Base-by-base conservation (phyloP, 2,113 vertebrate genomes). In the Oryzias melastigma region DNA sequence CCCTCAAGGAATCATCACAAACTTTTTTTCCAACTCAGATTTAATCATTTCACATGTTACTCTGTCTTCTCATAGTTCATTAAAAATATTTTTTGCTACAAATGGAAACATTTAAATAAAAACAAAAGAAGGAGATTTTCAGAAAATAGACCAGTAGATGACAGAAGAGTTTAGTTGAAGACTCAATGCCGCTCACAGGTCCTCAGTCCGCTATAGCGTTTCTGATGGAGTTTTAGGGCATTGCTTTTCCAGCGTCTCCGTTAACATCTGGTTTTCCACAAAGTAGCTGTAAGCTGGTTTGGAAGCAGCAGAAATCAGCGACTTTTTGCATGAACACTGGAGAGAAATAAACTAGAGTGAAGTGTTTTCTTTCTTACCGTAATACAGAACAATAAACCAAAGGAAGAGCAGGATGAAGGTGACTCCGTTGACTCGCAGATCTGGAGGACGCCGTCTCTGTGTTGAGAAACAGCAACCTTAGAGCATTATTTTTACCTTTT, bases 361-460 rank as follows among this genome's bases (percentile, higher is more conserved):
- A 2, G 16, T 14, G 5, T 50, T 18, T 1, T n/a, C n/a, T 19
- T 10, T 53, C 68, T 75, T 58, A 89, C 86, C 84, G 2, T 90
- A 87, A 69, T 73, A 85, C 17, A 90, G 52, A 35, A 73, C 81
- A 5, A 83, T 84, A 35, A 88, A 71, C 81, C 82, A 87, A 27
- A 87, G 73, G 16, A 57, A 57, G 29, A 86, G 76, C 14, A 85
- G 62, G 17, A 84, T 58, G 25, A 81, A 50, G 1, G 85, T 85
- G 57, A 87, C 77, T 0, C 52, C 71, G 54, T 80, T 89, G 51
- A 86, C 16, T 12, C 14, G 24, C 0, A 54, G 67, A 24, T 64
- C 18, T 0, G 49, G 44, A 0, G 54, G 52, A 5, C 48, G 83
- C 41, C 14, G 54, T 49, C 62, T 81, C 73, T 78, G 74, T 35